Evolutionary conservation across 2,888 invertebrate species (phyloP).

Genomic region (Listrodromus nycthemerus): DNA sequence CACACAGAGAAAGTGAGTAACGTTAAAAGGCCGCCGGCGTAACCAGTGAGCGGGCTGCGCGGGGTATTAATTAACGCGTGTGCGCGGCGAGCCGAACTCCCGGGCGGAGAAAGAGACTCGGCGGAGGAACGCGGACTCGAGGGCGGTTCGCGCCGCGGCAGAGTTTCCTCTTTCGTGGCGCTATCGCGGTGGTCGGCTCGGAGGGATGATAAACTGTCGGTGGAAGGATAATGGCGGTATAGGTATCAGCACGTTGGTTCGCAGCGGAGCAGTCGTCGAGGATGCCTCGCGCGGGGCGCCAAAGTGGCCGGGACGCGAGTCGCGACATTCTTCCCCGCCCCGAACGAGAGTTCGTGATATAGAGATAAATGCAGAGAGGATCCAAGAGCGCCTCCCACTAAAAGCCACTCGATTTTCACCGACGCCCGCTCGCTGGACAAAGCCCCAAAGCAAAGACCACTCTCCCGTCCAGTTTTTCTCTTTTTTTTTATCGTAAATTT

Average conservation of each 20-base stretch:
- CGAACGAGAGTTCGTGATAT: neutral
- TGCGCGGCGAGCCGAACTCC: conserved; percentile 30
- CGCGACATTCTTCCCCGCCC: neutral
- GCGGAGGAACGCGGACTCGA: neutral
- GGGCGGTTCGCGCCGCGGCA: neutral
- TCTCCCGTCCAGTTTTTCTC: neutral
- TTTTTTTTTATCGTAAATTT: conserved; percentile 28
- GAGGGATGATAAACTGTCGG: conserved; percentile 66
- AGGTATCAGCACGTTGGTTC: conserved; percentile 30
- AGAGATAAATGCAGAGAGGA: conserved; percentile 54
- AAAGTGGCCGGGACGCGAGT: neutral
- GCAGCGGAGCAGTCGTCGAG: neutral
- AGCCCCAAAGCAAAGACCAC: conserved; percentile 51
- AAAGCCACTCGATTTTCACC: conserved; percentile 66
- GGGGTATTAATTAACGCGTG: conserved; percentile 67
- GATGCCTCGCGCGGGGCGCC: neutral
- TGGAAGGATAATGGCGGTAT: conserved; percentile 65
- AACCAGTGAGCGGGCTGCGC: conserved; percentile 39
- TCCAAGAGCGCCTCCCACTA: conserved; percentile 50
- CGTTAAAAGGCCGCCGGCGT: conserved; percentile 53
- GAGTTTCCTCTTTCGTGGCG: conserved; percentile 26
- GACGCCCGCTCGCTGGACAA: conserved; percentile 57
- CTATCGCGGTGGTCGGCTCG: conserved; percentile 19
- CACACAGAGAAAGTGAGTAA: conserved; percentile 6
- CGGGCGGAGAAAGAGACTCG: neutral